Percentiles rank a stretch among this genome's conserved stretches.
Evolutionary conservation across 2,797 vertebrate species (phyloP).

Genomic region (Serranus cabrilla): DNA sequence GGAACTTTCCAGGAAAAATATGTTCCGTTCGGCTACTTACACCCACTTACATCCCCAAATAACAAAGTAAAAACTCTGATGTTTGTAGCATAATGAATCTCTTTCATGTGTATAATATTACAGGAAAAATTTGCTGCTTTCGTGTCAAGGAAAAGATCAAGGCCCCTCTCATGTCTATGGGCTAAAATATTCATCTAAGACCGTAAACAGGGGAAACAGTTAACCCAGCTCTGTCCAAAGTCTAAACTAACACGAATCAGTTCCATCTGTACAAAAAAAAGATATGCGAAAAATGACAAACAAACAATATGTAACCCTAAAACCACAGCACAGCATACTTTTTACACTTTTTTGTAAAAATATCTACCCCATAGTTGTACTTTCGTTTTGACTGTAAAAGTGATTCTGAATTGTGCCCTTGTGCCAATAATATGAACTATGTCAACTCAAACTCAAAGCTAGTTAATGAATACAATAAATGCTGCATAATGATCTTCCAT

Average conservation of each 20-base stretch:
- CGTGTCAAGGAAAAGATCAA: background rate
- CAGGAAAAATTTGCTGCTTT: background rate
- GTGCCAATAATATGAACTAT: background rate
- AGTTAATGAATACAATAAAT: background rate
- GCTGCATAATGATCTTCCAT: background rate
- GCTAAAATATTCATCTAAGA: background rate
- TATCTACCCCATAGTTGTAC: too few species aligned
- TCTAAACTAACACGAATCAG: background rate
- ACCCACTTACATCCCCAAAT: background rate
- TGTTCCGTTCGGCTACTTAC: background rate
- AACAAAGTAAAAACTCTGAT: background rate
- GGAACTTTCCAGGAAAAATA: conserved; percentile 13
- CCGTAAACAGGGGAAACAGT: background rate
- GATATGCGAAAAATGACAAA: background rate
- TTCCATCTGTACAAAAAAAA: background rate
- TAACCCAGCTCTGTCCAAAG: background rate
- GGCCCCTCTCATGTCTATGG: background rate
- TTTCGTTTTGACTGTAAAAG: background rate
- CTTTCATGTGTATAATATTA: background rate
- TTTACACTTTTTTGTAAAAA: background rate
- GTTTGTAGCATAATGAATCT: too few species aligned
- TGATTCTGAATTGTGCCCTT: background rate
- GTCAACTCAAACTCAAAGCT: background rate
- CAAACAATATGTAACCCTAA: background rate
- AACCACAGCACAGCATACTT: background rate